A percentile compares a stretch with the other conserved stretches of the same genome.
Evolutionary conservation across 2,888 invertebrate genomes (phyloP).

Genomic region (Atethmia centrago): DNA sequence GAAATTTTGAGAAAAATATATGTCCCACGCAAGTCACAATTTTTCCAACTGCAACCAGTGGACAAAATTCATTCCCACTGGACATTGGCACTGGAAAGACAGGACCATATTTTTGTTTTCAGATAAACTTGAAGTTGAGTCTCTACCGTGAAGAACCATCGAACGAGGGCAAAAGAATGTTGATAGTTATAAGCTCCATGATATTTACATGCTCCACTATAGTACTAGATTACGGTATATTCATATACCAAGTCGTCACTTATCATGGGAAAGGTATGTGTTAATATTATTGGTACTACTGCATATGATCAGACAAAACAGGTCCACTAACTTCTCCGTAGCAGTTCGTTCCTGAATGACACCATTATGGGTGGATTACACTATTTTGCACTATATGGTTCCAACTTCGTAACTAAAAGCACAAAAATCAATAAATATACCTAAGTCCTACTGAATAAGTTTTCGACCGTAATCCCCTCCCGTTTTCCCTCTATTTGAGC

Average conservation of each 20-base stretch:
- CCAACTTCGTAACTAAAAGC: too few relatives aligned
- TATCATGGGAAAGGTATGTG: slow-evolving; percentile 37
- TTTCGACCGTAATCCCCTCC: not conserved
- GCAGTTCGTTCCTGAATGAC: not conserved
- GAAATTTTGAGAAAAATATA: not conserved
- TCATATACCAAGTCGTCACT: slow-evolving; percentile 36
- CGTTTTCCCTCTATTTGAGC: not conserved
- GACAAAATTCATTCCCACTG: not conserved
- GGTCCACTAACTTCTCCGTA: not conserved
- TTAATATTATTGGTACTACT: too few relatives aligned
- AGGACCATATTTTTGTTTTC: slow-evolving; percentile 20
- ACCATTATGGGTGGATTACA: too few relatives aligned
- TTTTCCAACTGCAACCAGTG: not conserved
- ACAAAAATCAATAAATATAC: not conserved
- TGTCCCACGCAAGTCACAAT: not conserved
- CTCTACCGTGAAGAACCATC: slow-evolving; percentile 36
- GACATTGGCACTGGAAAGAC: not conserved
- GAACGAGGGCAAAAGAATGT: slow-evolving; percentile 38
- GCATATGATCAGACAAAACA: too few relatives aligned
- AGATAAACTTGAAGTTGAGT: slow-evolving; percentile 68
- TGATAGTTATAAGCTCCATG: slow-evolving; percentile 39
- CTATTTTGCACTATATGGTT: too few relatives aligned
- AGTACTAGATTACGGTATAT: slow-evolving; percentile 36
- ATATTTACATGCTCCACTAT: slow-evolving; percentile 35
- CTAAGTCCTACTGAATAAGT: not conserved